These are phyloP conservation scores for Macrophya alboannulata DNA, from an alignment of 2,888 invertebrate species.

Conservation along the genomic window DNA sequence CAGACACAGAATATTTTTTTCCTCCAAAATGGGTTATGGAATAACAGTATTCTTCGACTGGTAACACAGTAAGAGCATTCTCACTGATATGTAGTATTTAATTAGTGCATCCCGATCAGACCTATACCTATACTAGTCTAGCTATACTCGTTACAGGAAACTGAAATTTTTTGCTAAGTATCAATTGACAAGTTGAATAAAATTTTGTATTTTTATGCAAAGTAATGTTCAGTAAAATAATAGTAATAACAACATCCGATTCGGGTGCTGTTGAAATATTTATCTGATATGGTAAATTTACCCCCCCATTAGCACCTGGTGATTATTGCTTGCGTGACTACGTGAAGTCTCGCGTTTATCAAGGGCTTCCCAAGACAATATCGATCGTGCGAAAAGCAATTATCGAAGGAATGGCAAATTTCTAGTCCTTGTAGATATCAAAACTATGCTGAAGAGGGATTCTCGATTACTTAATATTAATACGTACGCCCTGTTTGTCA, in stretches of 20 bases:
- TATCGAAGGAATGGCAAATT: conserved; percentile 38
- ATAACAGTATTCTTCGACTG: neutral
- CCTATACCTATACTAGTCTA: neutral
- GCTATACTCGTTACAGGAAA: neutral
- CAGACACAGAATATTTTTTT: too few species aligned
- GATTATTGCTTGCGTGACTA: conserved; percentile 50
- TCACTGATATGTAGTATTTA: too few species aligned
- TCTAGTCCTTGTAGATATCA: neutral
- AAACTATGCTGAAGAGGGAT: conserved; percentile 40
- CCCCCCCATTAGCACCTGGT: conserved; percentile 24
- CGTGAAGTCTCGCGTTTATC: conserved; percentile 42
- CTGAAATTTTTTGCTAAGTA: neutral
- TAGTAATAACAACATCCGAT: neutral
- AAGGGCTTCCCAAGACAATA: conserved; percentile 31
- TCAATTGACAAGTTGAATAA: neutral
- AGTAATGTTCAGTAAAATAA: neutral
- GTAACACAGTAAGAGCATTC: too few species aligned
- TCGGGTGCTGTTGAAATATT: conserved; percentile 4
- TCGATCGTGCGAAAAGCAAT: conserved; percentile 45
- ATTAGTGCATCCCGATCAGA: too few species aligned
- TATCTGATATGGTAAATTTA: conserved; percentile 36
- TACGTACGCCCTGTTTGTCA: conserved; percentile 4
- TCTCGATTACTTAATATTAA: conserved; percentile 29
- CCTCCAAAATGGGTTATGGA: neutral
- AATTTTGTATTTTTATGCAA: neutral